Evolutionary conservation across 2,888 invertebrate genomes (phyloP), one percentile per base, ranked within the genome.

Genomic region (Dyspetes luteomarginatus): DNA sequence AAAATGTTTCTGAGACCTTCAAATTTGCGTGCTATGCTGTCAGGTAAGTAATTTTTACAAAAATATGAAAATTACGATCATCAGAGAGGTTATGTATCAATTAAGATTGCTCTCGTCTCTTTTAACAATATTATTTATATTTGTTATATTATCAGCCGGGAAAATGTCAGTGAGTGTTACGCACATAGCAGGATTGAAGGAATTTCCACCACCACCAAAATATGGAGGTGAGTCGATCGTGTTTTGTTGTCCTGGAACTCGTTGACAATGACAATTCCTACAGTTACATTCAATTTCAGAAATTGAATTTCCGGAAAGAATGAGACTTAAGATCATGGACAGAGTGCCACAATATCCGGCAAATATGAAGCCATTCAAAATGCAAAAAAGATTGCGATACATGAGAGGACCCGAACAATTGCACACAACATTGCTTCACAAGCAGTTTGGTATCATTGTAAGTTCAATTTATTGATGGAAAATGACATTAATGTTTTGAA

Each of bases 401-500:
- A 98, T 98, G 96, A 93, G 98, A 90, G 99, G 99, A 0, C 98
- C 98, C 0, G 99, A 99, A 92, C 83, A 91, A 3, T 90, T 98
- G 24, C 98, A 99, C 88, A 99, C 96, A 86, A 94, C 94, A 68
- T 93, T 99, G 9, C 93, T 97, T 78, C 96, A 98, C 87, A 96
- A 97, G 88, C 99, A 99, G 89, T 99, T 95, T 94, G 99, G 98
- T 52, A 95, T 99, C 83, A 94, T 98, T 92, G 98, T 98, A 93
- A 93, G 94, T 92, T 86, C 79, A 78, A 76, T n/a, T 36, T 2
- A 30, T 45, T 5, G 22, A 17, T 22, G 19, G 15, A 58, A 36
- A 28, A 24, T 9, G 15, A 7, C 43, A 19, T 45, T 77, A n/a
- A n/a, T n/a, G n/a, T n/a, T n/a, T n/a, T n/a, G n/a, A n/a, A n/a